Conservation (phyloP, 2,113 vertebrate species). For the Elephas maximus region DNA sequence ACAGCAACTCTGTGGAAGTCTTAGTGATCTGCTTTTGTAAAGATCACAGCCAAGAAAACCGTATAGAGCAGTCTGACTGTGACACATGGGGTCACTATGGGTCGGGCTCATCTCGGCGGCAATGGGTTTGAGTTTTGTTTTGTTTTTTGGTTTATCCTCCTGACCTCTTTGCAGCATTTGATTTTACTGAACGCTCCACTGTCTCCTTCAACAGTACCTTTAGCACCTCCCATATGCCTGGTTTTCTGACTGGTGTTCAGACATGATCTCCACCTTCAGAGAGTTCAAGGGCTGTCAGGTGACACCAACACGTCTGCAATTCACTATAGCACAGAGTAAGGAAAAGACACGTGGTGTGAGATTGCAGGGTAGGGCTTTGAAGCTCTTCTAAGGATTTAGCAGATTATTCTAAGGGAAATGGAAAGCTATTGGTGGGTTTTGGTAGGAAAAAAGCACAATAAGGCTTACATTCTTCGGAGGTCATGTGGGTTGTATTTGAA, state of each 20-base stretch:
- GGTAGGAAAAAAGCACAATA: neutral
- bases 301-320: neutral
- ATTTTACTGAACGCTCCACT: neutral
- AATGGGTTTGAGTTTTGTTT: neutral
- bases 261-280: neutral
- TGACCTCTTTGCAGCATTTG: neutral
- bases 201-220: neutral
- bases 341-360: neutral
- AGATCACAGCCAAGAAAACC: neutral
- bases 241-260: neutral
- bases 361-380: neutral
- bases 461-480: neutral
- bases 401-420: neutral
- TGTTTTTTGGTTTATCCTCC: neutral
- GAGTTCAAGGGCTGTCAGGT: neutral
- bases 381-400: neutral
- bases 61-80: neutral
- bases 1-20: neutral
- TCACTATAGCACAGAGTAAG: neutral
- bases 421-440: neutral
- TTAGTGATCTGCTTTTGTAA: neutral
- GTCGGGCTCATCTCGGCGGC: neutral
- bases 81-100: neutral
- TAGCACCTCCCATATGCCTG: neutral
- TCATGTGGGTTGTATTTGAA: neutral